Evolutionary conservation across 2,888 invertebrate species (phyloP).

Genomic region (Cetonia aurata): DNA sequence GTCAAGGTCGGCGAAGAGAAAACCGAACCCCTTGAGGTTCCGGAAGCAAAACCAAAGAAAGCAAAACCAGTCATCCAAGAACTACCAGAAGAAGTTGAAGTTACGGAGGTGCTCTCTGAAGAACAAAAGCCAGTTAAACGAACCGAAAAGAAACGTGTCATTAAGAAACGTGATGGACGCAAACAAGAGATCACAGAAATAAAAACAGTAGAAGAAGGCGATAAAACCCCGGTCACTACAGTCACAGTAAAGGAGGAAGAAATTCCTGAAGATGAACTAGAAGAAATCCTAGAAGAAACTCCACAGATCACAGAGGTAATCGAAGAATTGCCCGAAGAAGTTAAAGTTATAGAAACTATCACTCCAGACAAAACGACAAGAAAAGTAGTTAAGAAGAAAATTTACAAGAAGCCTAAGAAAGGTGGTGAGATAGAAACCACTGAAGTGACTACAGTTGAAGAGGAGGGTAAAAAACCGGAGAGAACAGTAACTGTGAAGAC

Average conservation of each 20-base stretch:
- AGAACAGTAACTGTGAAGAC: slow-evolving; percentile 55
- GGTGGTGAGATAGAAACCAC: slow-evolving; percentile 60
- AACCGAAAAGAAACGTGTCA: slow-evolving; percentile 59
- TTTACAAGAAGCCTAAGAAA: slow-evolving; percentile 64
- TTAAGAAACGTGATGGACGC: slow-evolving; percentile 59
- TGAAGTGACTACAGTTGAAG: slow-evolving; percentile 60
- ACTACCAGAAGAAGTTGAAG: slow-evolving; percentile 56
- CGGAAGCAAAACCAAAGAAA: slow-evolving; percentile 47
- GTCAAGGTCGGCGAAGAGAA: slow-evolving; percentile 47
- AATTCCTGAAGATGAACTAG: slow-evolving; percentile 59
- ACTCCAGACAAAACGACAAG: slow-evolving; percentile 56
- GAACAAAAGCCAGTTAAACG: slow-evolving; percentile 59
- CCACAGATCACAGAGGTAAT: slow-evolving; percentile 44
- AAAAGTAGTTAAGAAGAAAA: slow-evolving; percentile 61
- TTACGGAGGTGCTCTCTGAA: slow-evolving; percentile 60
- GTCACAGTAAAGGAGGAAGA: slow-evolving; percentile 56
- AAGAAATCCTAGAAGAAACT: slow-evolving; percentile 54
- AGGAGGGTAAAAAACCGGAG: slow-evolving; percentile 59
- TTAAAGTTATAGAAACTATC: slow-evolving; percentile 62
- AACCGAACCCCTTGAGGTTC: slow-evolving; percentile 45
- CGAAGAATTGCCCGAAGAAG: slow-evolving; percentile 49
- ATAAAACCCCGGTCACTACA: slow-evolving; percentile 63
- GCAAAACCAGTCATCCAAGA: slow-evolving; percentile 48
- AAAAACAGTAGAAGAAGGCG: slow-evolving; percentile 61
- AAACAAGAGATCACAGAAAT: slow-evolving; percentile 63